These are phyloP conservation scores for Ptychochromis oligacanthus DNA, from an alignment of 2,113 vertebrate species.

Conservation along the genomic window DNA sequence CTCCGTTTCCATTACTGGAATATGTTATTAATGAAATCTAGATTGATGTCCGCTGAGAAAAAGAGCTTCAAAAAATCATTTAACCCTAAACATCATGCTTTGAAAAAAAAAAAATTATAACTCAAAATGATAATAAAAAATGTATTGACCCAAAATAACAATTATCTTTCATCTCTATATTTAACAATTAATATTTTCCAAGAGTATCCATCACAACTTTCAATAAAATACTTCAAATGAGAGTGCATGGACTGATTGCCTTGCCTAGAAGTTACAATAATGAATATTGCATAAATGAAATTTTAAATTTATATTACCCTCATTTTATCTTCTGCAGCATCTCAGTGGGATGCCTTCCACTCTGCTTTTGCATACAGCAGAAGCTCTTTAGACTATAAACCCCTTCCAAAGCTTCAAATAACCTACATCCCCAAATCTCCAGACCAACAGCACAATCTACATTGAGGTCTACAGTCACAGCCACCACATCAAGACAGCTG, in stretches of 20 bases:
- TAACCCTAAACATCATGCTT: not conserved
- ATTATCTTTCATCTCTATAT: not conserved
- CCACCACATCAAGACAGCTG: not conserved
- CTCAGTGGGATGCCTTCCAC: not conserved
- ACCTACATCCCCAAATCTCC: not conserved
- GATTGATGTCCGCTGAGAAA: not conserved
- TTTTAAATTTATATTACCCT: not conserved
- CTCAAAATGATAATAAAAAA: too few species aligned
- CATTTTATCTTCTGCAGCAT: not conserved
- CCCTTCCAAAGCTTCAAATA: not conserved
- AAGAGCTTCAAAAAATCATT: not conserved
- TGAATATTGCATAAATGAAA: not conserved
- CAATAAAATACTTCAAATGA: not conserved
- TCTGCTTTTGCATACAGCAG: not conserved
- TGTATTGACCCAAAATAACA: not conserved
- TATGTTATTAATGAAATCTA: not conserved
- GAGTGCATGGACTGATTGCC: not conserved
- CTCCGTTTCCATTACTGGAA: slow-evolving; percentile 10
- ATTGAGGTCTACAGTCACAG: not conserved
- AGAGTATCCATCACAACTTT: not conserved
- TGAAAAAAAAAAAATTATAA: not conserved
- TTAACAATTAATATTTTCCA: not conserved
- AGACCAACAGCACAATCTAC: not conserved
- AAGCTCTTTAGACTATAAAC: not conserved
- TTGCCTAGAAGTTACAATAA: not conserved